phyloP scores from a whole-genome alignment of 2,797 vertebrate species.

The Gila robusta region DNA sequence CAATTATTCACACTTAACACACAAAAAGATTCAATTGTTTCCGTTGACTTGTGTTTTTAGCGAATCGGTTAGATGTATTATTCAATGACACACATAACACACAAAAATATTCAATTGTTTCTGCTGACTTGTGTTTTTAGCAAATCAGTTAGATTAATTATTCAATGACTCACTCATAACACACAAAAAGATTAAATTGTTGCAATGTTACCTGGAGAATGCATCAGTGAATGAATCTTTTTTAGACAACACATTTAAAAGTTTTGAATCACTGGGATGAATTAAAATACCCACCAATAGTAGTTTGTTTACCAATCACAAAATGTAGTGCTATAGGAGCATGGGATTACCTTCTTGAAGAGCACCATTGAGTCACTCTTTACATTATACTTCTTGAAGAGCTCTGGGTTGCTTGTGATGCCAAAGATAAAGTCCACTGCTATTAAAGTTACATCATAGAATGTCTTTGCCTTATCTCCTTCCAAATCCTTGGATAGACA shows the following conservation, averaged over 20 bases:
- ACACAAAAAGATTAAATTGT: background rate
- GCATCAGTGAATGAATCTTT: background rate
- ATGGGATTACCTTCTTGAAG: slow-evolving; percentile 86
- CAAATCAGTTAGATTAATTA: background rate
- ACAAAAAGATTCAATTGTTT: too few relatives aligned
- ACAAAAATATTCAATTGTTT: too few relatives aligned
- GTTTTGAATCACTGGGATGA: background rate
- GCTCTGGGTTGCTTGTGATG: slow-evolving; percentile 73
- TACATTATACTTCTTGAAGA: slow-evolving; percentile 84
- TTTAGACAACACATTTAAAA: background rate
- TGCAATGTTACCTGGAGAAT: background rate
- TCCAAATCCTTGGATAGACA: slow-evolving; percentile 75
- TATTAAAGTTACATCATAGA: slow-evolving; percentile 74
- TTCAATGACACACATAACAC: too few relatives aligned
- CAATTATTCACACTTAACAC: too few relatives aligned
- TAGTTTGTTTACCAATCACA: background rate
- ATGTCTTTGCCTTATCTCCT: slow-evolving; percentile 72
- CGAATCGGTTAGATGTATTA: too few relatives aligned
- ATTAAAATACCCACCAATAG: background rate
- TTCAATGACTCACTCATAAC: background rate
- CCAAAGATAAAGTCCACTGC: slow-evolving; percentile 80
- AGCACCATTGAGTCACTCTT: slow-evolving; percentile 80
- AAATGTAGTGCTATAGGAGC: background rate
- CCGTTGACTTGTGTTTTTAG: too few relatives aligned
- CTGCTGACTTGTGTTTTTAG: background rate